These are phyloP conservation scores for Prostheceraeus crozeri DNA, from an alignment of 2,888 invertebrate species.

Conservation along the genomic window DNA sequence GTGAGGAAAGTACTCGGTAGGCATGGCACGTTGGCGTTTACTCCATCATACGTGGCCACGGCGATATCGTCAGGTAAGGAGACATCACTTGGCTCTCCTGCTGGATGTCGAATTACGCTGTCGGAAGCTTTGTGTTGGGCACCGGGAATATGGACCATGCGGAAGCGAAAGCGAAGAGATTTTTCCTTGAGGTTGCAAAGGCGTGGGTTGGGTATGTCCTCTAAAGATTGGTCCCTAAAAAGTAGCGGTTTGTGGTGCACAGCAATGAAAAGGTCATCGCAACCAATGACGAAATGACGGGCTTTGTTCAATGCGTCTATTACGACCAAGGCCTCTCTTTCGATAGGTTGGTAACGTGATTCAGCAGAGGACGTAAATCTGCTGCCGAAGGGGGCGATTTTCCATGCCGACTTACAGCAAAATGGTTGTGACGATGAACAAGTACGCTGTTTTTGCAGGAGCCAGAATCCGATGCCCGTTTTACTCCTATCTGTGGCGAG, in stretches of 20 bases:
- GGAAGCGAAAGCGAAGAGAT: conserved; percentile 8
- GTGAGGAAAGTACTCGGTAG: too few species aligned
- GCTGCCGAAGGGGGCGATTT: conserved; percentile 17
- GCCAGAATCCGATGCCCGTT: conserved; percentile 29
- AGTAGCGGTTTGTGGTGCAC: conserved; percentile 39
- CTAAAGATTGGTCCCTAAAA: conserved; percentile 37
- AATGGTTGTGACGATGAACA: conserved; percentile 16
- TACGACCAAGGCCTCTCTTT: conserved; percentile 31
- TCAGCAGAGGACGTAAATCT: not conserved
- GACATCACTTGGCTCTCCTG: too few species aligned
- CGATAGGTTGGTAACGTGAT: not conserved
- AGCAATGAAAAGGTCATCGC: conserved; percentile 33
- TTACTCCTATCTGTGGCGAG: conserved; percentile 29
- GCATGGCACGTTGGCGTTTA: too few species aligned
- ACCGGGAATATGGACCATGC: conserved; percentile 33
- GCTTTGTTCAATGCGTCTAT: conserved; percentile 33
- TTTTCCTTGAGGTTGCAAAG: conserved; percentile 24
- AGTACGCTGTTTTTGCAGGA: conserved; percentile 18
- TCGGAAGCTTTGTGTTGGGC: not conserved
- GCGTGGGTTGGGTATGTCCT: conserved; percentile 35
- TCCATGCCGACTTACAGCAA: conserved; percentile 38
- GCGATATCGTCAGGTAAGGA: too few species aligned
- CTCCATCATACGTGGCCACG: too few species aligned
- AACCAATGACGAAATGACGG: conserved; percentile 34
- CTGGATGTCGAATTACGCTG: conserved; percentile 13